phyloP scores from a whole-genome alignment of 2,888 invertebrate genomes.

The Tipula confusa region DNA sequence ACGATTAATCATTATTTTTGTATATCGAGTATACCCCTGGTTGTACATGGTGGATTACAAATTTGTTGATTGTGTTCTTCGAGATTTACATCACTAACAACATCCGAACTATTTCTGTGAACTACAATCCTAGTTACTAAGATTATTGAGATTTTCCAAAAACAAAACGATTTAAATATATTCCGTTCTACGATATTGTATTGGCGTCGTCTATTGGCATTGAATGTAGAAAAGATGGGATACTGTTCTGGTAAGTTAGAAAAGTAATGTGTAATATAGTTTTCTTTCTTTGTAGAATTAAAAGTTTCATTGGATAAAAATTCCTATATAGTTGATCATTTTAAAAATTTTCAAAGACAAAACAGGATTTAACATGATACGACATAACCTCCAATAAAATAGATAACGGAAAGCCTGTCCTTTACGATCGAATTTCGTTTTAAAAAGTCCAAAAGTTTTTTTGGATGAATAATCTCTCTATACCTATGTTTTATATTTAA shows the following conservation, averaged over 20 bases:
- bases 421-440: neutral
- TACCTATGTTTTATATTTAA: neutral
- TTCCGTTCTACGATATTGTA: neutral
- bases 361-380: neutral
- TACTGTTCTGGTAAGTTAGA: neutral
- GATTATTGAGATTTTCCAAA: neutral
- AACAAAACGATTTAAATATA: neutral
- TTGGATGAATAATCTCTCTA: neutral
- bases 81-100: neutral
- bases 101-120: neutral
- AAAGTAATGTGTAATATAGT: neutral
- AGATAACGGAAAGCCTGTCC: neutral
- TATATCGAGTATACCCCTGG: neutral
- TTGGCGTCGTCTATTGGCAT: neutral
- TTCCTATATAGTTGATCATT: neutral
- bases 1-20: neutral
- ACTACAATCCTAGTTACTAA: neutral
- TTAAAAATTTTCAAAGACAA: neutral
- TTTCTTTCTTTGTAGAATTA: neutral
- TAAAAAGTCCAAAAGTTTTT: neutral
- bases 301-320: neutral
- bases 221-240: slow-evolving; percentile 25
- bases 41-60: neutral
- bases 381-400: neutral
- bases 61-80: neutral